Conservation (phyloP, 2,888 invertebrate genomes). For the Ormyrus nitidulus region DNA sequence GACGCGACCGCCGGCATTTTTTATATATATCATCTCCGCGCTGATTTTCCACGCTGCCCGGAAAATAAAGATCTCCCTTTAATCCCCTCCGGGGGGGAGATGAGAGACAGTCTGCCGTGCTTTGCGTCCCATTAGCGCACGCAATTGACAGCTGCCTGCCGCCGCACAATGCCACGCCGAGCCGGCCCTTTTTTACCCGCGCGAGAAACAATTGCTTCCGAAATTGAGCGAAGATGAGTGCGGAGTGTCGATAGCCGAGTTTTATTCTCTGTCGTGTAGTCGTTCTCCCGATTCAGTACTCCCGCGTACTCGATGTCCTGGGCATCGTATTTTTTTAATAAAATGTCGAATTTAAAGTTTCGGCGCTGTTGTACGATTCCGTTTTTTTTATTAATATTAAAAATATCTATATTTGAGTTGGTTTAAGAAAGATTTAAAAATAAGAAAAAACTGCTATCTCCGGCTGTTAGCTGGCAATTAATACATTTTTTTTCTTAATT, state of each 20-base stretch:
- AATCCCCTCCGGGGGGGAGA: slow-evolving; percentile 58
- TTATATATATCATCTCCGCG: slow-evolving; percentile 48
- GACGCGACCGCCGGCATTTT: slow-evolving; percentile 53
- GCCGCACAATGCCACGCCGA: background rate
- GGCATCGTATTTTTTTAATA: too few species aligned
- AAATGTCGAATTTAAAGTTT: too few species aligned
- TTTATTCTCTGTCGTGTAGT: background rate
- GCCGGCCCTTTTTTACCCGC: background rate
- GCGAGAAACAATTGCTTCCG: slow-evolving; percentile 38
- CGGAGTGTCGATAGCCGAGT: slow-evolving; percentile 30
- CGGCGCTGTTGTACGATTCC: too few species aligned
- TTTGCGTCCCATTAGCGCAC: slow-evolving; percentile 59
- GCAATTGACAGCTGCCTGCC: slow-evolving; percentile 54
- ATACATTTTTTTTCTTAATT: too few species aligned
- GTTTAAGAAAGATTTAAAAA: too few species aligned
- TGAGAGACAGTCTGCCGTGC: slow-evolving; percentile 36
- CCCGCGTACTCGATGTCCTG: too few species aligned
- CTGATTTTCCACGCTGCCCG: slow-evolving; percentile 57
- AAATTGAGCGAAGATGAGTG: slow-evolving; percentile 42
- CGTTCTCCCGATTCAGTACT: too few species aligned
- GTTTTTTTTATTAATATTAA: too few species aligned
- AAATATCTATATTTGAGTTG: too few species aligned
- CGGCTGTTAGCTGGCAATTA: too few species aligned
- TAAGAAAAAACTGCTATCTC: too few species aligned
- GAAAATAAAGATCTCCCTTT: slow-evolving; percentile 63